Conservation (phyloP, 1,140 invertebrate species). For the Kradibia gibbosae region DNA sequence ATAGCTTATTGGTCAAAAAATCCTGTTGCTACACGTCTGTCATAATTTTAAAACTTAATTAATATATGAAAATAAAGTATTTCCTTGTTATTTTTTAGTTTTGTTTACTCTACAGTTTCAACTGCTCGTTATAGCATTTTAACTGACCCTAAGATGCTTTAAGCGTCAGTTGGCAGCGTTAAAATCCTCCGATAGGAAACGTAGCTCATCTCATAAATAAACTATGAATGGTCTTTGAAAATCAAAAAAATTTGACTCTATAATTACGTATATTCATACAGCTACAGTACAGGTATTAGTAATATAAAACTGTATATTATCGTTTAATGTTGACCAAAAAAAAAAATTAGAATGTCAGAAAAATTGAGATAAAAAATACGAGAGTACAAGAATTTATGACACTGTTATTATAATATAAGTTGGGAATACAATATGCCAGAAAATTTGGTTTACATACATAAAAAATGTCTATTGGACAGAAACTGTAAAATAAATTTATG, state of each 20-base stretch:
- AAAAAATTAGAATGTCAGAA: not conserved
- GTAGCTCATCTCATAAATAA: constrained; percentile 31
- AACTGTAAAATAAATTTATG: too few relatives aligned
- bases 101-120: not conserved
- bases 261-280: constrained; percentile 1
- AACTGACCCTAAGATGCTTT: not conserved
- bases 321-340: not conserved
- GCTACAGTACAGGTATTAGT: not conserved
- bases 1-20: not conserved
- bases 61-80: not conserved
- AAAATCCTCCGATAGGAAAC: not conserved
- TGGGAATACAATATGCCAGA: not conserved
- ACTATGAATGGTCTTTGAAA: constrained; percentile 1
- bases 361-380: not conserved
- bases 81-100: not conserved
- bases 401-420: not conserved
- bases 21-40: not conserved
- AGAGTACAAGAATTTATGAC: not conserved
- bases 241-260: constrained; percentile 23
- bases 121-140: not conserved
- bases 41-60: constrained; percentile 7
- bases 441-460: not conserved
- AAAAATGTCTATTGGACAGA: not conserved
- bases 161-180: constrained; percentile 21
- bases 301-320: constrained; percentile 24